Base-by-base conservation (phyloP, 2,797 vertebrate genomes). In the Oreonectes daqikongensis region DNA sequence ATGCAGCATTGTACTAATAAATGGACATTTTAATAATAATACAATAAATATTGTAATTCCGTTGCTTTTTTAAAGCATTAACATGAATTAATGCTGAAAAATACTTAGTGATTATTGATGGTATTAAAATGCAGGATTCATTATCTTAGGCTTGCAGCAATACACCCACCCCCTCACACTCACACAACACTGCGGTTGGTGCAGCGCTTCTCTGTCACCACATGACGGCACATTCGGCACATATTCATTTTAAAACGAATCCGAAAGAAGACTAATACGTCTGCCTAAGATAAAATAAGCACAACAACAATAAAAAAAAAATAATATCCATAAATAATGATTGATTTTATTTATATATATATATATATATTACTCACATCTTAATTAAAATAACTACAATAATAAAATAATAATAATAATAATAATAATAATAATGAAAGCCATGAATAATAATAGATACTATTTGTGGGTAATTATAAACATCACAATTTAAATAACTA, bases 121-220 rank as follows among this genome's bases (percentile, higher is more conserved):
- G n/a, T 24, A 55, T 55, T 55, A 14, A 55, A 14, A 26, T 14
- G 5, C 2, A 57, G 50, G n/a, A 52, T 52, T 9, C 14, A 30
- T 59, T 8, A 3, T 26, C 3, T 24, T 55, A 4, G 14, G 12
- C 26, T 3, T 57, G 14, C 24, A 28, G 55, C 24, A 8, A 14
- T 55, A 7, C 4, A 24, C 55, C 20, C 52, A 11, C 52, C 26
- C 15, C 26, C 26, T 17, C 55, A 17, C 5, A 28, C 53, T 24
- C 55, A 59, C 14, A 55, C 24, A 14, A 67, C 76, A 87, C 84
- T 88, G 74, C 86, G 2, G 50, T 9, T 12, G 12, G 20, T 53
- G 50, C 50, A 92, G 92, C 89, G 88, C 76, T 92, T 68, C 15
- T 72, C 22, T 78, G 35, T 87, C 79, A 67, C 92, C 92, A 92